Evolutionary conservation across 2,888 invertebrate genomes (phyloP).

Genomic region (Watsonalla binaria): DNA sequence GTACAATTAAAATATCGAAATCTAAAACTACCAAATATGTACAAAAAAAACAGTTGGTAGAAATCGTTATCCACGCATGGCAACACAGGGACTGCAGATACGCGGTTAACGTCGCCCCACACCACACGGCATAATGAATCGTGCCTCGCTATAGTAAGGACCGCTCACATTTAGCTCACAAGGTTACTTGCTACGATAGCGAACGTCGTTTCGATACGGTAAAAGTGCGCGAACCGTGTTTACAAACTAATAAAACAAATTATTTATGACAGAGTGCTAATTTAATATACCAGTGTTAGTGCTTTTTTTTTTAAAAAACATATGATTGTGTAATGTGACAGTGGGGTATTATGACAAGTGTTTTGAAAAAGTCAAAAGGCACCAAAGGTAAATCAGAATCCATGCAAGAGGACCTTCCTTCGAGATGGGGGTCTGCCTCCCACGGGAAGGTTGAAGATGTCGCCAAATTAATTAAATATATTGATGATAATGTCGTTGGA

Average conservation of each 20-base stretch:
- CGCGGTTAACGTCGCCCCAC: neutral
- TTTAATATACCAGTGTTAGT: conserved; percentile 4
- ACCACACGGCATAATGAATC: neutral
- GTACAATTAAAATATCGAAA: neutral
- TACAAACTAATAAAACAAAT: conserved; percentile 3
- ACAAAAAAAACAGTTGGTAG: neutral
- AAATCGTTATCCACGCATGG: conserved; percentile 15
- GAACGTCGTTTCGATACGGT: neutral
- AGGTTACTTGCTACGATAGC: conserved; percentile 7
- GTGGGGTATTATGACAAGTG: conserved; percentile 64
- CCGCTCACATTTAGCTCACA: neutral
- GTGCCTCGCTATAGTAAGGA: neutral
- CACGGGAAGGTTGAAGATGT: conserved; percentile 81
- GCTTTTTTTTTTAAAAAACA: conserved; percentile 9
- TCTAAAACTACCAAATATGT: neutral
- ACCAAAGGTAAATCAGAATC: conserved; percentile 74
- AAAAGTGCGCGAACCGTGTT: conserved; percentile 1
- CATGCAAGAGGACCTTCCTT: conserved; percentile 73
- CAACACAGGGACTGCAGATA: conserved; percentile 18
- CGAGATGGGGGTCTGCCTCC: conserved; percentile 57
- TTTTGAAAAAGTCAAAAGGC: conserved; percentile 71
- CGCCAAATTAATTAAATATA: conserved; percentile 85
- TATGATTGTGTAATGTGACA: conserved; percentile 57
- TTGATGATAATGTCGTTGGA: conserved; percentile 89
- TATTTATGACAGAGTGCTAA: neutral